Conservation (phyloP, 2,113 vertebrate genomes). For the Pitta sordida region DNA sequence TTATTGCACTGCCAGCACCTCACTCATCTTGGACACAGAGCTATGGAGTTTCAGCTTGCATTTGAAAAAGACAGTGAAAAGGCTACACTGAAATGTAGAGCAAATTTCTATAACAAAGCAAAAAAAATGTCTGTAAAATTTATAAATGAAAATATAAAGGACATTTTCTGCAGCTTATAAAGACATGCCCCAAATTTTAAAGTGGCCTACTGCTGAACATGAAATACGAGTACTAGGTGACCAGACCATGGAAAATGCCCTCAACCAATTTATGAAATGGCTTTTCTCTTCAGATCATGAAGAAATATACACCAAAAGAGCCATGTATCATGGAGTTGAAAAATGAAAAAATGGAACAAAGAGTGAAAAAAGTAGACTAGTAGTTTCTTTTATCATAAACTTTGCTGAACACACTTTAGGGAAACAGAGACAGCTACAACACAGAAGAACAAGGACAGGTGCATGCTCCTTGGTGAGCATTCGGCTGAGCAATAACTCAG, state of each 20-base stretch:
- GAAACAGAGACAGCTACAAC: conserved; percentile 46
- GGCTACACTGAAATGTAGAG: not conserved
- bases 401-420: conserved; percentile 45
- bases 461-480: not conserved
- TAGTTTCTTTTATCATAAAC: conserved; percentile 40
- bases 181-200: conserved; percentile 58
- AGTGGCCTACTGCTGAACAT: conserved; percentile 21
- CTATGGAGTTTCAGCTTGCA: not conserved
- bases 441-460: conserved; percentile 47
- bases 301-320: conserved; percentile 35
- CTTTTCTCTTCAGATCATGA: conserved; percentile 57
- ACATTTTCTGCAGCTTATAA: conserved; percentile 16
- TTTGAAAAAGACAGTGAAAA: not conserved
- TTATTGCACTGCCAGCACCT: not conserved
- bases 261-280: conserved; percentile 61
- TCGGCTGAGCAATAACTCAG: conserved; percentile 55
- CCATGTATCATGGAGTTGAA: not conserved
- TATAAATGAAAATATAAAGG: conserved; percentile 36
- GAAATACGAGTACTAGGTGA: conserved; percentile 60
- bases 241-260: conserved; percentile 54
- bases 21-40: not conserved
- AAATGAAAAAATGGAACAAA: conserved; percentile 14
- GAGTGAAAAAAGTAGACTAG: conserved; percentile 24
- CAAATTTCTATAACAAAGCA: conserved; percentile 7
- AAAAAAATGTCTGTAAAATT: conserved; percentile 25